Conservation (phyloP, 2,888 invertebrate species). For the Dryobota labecula region DNA sequence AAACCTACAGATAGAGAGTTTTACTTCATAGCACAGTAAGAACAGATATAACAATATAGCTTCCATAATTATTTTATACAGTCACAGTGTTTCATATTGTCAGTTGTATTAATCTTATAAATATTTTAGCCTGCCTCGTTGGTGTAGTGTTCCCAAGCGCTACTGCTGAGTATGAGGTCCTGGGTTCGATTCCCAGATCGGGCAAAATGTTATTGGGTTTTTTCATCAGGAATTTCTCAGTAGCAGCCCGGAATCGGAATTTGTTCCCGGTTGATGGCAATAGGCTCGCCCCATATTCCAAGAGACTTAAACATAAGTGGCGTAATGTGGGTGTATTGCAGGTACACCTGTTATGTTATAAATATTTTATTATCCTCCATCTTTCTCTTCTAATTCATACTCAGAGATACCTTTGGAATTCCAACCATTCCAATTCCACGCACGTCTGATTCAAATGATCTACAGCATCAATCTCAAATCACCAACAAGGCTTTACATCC, state of each 20-base stretch:
- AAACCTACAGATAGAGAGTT: background rate
- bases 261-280: background rate
- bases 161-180: too few species aligned
- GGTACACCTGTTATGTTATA: too few species aligned
- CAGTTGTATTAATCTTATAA: background rate
- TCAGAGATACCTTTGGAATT: background rate
- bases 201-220: too few species aligned
- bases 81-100: background rate
- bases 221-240: too few species aligned
- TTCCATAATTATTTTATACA: background rate
- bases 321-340: background rate
- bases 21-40: background rate
- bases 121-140: background rate
- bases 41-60: background rate
- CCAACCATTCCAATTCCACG: constrained; percentile 20
- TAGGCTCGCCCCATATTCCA: background rate
- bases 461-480: constrained; percentile 5
- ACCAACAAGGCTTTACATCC: constrained; percentile 18
- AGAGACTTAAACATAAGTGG: background rate
- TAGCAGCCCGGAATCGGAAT: too few species aligned
- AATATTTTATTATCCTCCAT: background rate
- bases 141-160: background rate
- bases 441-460: constrained; percentile 38
- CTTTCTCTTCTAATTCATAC: background rate
- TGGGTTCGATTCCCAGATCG: too few species aligned